These are phyloP conservation scores for Caradrina clavipalpis DNA, from an alignment of 2,888 invertebrate genomes.

Conservation along the genomic window DNA sequence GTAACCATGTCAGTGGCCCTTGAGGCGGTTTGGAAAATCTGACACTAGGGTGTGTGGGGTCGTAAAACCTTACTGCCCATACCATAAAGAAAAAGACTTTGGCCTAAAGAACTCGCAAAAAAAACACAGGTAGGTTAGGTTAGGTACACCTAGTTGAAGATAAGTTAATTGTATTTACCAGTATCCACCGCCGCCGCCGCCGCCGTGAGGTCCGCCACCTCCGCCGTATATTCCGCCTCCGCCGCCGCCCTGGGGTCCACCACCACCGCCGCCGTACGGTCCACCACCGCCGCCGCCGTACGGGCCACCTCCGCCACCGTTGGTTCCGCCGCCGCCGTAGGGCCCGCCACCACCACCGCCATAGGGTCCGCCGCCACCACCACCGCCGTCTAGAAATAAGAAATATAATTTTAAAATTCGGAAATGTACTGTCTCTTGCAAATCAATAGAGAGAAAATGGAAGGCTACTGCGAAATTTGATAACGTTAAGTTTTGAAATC, in stretches of 20 bases:
- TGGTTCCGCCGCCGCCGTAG: neutral
- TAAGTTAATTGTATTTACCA: too few species aligned
- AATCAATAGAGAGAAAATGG: neutral
- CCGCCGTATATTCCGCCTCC: conserved; percentile 55
- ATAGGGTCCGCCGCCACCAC: conserved; percentile 1
- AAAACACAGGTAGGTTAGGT: too few species aligned
- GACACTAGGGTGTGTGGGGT: too few species aligned
- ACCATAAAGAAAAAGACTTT: neutral
- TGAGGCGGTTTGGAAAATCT: too few species aligned
- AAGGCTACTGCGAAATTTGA: neutral
- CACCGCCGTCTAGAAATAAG: conserved; percentile 45
- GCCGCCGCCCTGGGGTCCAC: conserved; percentile 33
- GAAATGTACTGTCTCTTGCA: neutral
- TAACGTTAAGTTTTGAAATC: neutral
- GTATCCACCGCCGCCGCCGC: conserved; percentile 39
- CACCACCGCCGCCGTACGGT: conserved; percentile 33
- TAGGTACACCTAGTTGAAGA: neutral
- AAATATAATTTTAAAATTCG: conserved; percentile 2
- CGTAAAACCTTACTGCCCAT: too few species aligned
- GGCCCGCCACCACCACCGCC: neutral
- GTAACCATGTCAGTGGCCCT: too few species aligned
- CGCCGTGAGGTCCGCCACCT: conserved; percentile 62
- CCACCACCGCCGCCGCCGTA: conserved; percentile 51
- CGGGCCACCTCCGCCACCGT: neutral
- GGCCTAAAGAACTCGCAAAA: neutral